Conservation (phyloP, 2,888 invertebrate species). For the Chrysodeixis includens region DNA sequence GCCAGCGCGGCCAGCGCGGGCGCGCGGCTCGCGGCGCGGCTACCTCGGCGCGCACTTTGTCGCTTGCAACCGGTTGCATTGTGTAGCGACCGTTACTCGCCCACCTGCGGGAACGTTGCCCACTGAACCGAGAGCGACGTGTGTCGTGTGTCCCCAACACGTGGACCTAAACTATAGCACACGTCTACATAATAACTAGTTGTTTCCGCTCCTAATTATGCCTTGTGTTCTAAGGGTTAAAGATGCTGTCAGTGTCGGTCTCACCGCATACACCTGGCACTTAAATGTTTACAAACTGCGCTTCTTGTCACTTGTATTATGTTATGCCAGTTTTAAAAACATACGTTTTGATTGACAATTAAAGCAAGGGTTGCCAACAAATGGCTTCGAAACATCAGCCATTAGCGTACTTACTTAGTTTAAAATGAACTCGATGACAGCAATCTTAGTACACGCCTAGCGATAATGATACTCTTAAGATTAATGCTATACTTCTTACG, state of each 20-base stretch:
- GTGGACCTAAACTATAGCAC: slow-evolving; percentile 68
- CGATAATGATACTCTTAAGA: slow-evolving; percentile 26
- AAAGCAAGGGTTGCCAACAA: background rate
- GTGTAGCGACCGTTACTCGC: slow-evolving; percentile 83
- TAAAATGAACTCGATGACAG: background rate
- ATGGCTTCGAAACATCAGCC: too few species aligned
- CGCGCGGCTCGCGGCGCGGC: slow-evolving; percentile 65
- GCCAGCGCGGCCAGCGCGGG: slow-evolving; percentile 50
- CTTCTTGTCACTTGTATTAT: background rate
- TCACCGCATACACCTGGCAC: background rate
- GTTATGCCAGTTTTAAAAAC: background rate
- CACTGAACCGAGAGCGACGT: slow-evolving; percentile 86
- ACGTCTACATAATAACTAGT: slow-evolving; percentile 62
- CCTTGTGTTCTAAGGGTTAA: slow-evolving; percentile 18
- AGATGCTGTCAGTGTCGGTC: background rate
- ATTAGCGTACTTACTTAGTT: too few species aligned
- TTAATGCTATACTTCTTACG: slow-evolving; percentile 38
- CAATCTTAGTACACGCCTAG: background rate
- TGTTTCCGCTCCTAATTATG: slow-evolving; percentile 38
- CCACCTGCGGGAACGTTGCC: slow-evolving; percentile 84
- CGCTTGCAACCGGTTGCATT: slow-evolving; percentile 69
- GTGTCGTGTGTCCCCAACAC: slow-evolving; percentile 69
- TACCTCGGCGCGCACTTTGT: slow-evolving; percentile 59
- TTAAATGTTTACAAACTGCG: background rate
- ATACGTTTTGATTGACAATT: background rate